Evolutionary conservation across 2,113 vertebrate genomes (phyloP).

Genomic region (Dasyurus viverrinus): DNA sequence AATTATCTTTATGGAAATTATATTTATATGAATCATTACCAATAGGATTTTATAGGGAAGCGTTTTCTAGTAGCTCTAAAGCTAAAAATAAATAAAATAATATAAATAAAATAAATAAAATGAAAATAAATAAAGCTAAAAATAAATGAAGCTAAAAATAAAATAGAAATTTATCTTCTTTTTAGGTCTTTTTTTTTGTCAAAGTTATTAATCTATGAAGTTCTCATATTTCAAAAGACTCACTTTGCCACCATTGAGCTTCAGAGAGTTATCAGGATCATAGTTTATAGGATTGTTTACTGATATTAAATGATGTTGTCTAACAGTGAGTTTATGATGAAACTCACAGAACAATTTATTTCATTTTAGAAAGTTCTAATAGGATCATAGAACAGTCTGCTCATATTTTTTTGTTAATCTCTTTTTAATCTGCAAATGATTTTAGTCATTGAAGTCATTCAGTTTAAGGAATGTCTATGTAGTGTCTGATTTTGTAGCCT

Average conservation of each 20-base stretch:
- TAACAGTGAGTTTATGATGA: not conserved
- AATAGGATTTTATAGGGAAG: not conserved
- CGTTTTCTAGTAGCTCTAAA: not conserved
- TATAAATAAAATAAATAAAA: too few species aligned
- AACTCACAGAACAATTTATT: not conserved
- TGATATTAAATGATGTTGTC: not conserved
- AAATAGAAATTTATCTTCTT: not conserved
- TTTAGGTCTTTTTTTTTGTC: not conserved
- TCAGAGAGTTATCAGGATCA: not conserved
- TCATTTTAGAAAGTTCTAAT: not conserved
- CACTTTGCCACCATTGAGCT: not conserved
- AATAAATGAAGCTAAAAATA: too few species aligned
- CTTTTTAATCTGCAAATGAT: not conserved
- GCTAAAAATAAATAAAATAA: too few species aligned
- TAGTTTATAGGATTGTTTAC: not conserved
- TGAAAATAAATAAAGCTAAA: too few species aligned
- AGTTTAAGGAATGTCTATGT: not conserved
- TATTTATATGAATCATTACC: not conserved
- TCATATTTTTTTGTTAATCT: not conserved
- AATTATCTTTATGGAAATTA: not conserved
- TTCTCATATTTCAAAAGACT: not conserved
- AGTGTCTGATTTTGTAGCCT: not conserved
- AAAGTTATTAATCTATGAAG: not conserved
- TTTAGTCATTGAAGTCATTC: not conserved
- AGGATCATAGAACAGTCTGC: not conserved